These are phyloP conservation scores for Cyclura pinguis DNA, from an alignment of 2,797 vertebrate species.

Conservation along the genomic window DNA sequence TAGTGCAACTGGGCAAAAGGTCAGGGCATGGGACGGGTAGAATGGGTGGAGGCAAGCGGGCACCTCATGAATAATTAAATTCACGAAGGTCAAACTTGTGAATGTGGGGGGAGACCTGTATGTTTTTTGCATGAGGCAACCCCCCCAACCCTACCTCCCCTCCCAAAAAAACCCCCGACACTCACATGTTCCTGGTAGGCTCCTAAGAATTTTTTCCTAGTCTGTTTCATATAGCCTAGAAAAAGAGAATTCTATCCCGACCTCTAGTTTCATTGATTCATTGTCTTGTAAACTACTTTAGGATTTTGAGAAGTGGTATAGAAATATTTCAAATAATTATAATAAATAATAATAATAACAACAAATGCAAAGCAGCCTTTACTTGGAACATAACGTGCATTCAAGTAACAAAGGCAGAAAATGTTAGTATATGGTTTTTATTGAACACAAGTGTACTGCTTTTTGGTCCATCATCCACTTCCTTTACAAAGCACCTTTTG, in stretches of 20 bases:
- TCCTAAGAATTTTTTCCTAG: not conserved
- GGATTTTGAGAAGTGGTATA: not conserved
- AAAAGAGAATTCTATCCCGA: not conserved
- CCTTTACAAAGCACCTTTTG: slow-evolving; percentile 52
- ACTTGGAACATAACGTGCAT: not conserved
- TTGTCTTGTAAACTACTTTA: not conserved
- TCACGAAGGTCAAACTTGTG: no score
- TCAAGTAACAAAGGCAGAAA: not conserved
- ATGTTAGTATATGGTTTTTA: not conserved
- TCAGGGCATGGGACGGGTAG: no score
- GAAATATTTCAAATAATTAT: not conserved
- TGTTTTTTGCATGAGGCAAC: no score
- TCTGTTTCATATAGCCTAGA: not conserved
- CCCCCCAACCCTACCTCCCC: no score
- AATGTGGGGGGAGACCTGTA: no score
- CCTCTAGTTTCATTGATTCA: not conserved
- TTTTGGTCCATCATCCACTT: slow-evolving; percentile 6
- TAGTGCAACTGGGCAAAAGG: no score
- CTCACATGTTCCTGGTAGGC: not conserved
- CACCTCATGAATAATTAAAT: no score
- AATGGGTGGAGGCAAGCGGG: no score
- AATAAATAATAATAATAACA: not conserved
- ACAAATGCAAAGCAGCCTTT: not conserved
- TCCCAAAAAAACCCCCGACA: no score
- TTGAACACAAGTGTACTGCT: slow-evolving; percentile 14